A percentile compares a stretch with the other conserved stretches of the same genome.
Conservation (phyloP, 2,888 invertebrate species). For the Bembecia ichneumoniformis region DNA sequence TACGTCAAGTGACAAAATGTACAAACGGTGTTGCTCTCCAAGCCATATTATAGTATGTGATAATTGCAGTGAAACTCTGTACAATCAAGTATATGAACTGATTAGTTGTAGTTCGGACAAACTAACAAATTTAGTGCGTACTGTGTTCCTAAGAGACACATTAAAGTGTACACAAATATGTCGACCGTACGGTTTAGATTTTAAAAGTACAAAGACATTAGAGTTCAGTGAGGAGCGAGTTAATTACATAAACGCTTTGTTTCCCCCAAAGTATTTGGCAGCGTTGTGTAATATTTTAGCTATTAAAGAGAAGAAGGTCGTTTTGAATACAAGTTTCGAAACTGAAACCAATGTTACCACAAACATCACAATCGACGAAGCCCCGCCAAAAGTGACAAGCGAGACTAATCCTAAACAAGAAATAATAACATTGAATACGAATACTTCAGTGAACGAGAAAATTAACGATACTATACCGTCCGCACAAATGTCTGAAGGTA, state of each 20-base stretch:
- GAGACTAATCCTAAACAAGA: conserved; percentile 50
- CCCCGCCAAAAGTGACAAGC: conserved; percentile 35
- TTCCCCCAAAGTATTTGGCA: conserved; percentile 78
- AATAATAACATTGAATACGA: conserved; percentile 43
- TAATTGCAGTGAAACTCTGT: conserved; percentile 80
- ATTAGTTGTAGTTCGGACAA: conserved; percentile 79
- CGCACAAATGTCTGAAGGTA: conserved; percentile 32
- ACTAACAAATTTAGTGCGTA: conserved; percentile 73
- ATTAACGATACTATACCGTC: conserved; percentile 37
- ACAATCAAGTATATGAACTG: conserved; percentile 79
- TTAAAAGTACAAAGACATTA: conserved; percentile 69
- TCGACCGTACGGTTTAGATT: conserved; percentile 74
- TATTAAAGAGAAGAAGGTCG: conserved; percentile 76
- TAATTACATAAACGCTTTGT: conserved; percentile 75
- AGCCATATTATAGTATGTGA: conserved; percentile 81
- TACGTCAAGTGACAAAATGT: conserved; percentile 50
- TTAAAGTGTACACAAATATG: conserved; percentile 75
- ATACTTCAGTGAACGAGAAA: conserved; percentile 41
- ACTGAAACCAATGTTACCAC: conserved; percentile 61
- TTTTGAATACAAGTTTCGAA: conserved; percentile 75
- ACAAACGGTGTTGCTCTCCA: conserved; percentile 78
- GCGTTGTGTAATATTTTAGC: conserved; percentile 85
- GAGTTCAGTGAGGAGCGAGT: conserved; percentile 62
- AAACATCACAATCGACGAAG: conserved; percentile 55
- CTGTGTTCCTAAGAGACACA: conserved; percentile 74